These are phyloP conservation scores for Trichonephila clavipes DNA, from an alignment of 1,140 invertebrate species.

Conservation along the genomic window DNA sequence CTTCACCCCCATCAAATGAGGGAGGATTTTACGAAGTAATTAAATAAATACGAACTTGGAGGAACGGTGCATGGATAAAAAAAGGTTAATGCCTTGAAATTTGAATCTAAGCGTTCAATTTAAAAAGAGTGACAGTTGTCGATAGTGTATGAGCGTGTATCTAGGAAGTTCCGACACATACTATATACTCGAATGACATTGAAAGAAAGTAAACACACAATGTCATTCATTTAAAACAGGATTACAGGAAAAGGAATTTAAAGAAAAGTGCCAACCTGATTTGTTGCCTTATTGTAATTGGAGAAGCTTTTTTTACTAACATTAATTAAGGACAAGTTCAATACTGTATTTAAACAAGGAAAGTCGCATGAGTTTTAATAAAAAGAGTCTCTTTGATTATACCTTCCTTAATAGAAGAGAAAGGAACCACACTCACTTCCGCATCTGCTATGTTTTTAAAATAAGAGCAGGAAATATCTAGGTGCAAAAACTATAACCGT, in stretches of 20 bases:
- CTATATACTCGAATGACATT: not conserved
- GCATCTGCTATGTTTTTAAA: not conserved
- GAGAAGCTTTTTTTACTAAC: not conserved
- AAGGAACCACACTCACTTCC: conserved; percentile 1
- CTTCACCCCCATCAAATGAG: too few species aligned
- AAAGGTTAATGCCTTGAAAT: too few species aligned
- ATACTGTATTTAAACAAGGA: not conserved
- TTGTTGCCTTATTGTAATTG: not conserved
- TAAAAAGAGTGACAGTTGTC: too few species aligned
- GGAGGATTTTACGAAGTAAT: too few species aligned
- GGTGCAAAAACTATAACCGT: not conserved
- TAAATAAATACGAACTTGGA: too few species aligned
- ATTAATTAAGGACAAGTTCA: not conserved
- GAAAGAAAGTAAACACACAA: not conserved
- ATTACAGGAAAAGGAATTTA: not conserved
- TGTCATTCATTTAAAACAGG: not conserved
- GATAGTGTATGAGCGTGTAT: too few species aligned
- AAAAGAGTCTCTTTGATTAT: not conserved
- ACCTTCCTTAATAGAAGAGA: not conserved
- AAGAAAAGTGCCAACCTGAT: not conserved
- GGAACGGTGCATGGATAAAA: too few species aligned
- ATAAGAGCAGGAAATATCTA: not conserved
- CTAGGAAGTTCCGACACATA: not conserved
- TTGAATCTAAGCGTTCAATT: too few species aligned
- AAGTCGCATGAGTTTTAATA: not conserved